Evolutionary conservation across 2,888 invertebrate genomes (phyloP).

Genomic region (Daptonema setosum): DNA sequence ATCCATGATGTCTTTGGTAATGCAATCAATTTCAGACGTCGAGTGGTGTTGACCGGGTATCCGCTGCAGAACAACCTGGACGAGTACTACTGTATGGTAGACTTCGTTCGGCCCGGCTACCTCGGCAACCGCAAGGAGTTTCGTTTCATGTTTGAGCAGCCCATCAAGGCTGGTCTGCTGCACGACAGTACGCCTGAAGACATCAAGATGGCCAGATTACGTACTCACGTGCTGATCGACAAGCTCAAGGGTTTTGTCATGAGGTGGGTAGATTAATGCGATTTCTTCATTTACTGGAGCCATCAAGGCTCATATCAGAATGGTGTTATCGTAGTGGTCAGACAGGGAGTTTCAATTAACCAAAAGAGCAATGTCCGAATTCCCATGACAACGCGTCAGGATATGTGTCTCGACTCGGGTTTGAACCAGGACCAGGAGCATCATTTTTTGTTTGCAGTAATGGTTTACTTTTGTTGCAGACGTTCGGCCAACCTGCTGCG

Average conservation of each 20-base stretch:
- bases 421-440: too few relatives aligned
- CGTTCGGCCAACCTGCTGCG: constrained; percentile 78
- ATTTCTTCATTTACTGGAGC: too few relatives aligned
- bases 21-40: constrained; percentile 37
- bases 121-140: constrained; percentile 29
- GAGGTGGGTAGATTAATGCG: constrained; percentile 37
- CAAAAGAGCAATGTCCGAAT: too few relatives aligned
- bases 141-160: not conserved
- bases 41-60: constrained; percentile 88
- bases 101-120: constrained; percentile 87
- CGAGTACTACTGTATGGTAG: constrained; percentile 33
- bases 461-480: constrained; percentile 29
- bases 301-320: too few relatives aligned
- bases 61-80: constrained; percentile 81
- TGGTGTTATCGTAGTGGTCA: too few relatives aligned
- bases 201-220: constrained; percentile 69
- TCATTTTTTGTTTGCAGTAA: not conserved
- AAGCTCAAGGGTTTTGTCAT: constrained; percentile 86
- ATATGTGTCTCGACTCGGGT: too few relatives aligned
- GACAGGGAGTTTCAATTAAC: too few relatives aligned
- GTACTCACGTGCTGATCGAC: constrained; percentile 85
- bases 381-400: too few relatives aligned
- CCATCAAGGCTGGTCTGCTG: constrained; percentile 62
- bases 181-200: constrained; percentile 85
- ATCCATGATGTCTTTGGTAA: not conserved